These are phyloP conservation scores for Trogon surrucura DNA, from an alignment of 2,113 vertebrate genomes.

Conservation along the genomic window DNA sequence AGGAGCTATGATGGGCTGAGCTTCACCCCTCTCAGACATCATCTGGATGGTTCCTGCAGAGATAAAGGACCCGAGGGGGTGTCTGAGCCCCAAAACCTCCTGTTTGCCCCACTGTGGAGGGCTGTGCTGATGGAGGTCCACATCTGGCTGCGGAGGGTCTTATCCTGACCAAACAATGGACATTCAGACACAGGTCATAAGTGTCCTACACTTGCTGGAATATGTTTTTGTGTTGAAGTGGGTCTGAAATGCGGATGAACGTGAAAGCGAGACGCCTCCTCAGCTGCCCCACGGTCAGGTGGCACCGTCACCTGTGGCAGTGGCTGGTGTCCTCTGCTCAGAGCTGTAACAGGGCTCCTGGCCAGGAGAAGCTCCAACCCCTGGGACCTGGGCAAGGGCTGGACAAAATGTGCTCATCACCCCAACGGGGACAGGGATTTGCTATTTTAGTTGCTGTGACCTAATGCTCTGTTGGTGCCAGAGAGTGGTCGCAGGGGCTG, in stretches of 20 bases:
- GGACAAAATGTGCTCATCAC: slow-evolving; percentile 38
- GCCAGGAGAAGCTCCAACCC: rapidly evolving
- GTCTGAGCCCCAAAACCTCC: not conserved
- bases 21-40: not conserved
- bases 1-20: not conserved
- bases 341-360: not conserved
- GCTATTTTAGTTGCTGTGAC: slow-evolving; percentile 44
- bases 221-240: too few species aligned
- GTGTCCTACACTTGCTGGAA: too few species aligned
- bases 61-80: not conserved
- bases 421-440: slow-evolving; percentile 2
- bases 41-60: rapidly evolving
- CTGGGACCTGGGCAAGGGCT: not conserved
- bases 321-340: not conserved
- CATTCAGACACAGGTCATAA: too few species aligned
- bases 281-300: rapidly evolving
- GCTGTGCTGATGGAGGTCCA: not conserved
- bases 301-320: rapidly evolving
- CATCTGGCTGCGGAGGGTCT: not conserved
- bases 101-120: not conserved
- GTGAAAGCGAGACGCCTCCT: not conserved
- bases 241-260: not conserved
- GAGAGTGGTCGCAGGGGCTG: not conserved
- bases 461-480: not conserved
- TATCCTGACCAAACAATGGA: not conserved